A percentile compares a stretch with the other conserved stretches of the same genome.
Conservation (phyloP, 2,113 vertebrate genomes). For the Apteryx mantelli region DNA sequence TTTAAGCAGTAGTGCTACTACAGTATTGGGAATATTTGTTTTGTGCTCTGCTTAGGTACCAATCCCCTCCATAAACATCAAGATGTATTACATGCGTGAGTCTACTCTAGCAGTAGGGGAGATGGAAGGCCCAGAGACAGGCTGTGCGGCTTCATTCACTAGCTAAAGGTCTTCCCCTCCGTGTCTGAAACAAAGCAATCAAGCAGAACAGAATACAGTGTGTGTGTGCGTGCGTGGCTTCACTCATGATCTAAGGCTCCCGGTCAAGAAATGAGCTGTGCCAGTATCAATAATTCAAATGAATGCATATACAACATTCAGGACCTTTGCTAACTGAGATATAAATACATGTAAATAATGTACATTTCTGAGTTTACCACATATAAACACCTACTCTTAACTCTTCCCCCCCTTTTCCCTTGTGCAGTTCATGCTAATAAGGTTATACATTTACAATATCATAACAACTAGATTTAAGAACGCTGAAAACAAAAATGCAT, state of each 20-base stretch:
- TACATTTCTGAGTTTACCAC: neutral
- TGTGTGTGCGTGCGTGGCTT: fast-evolving
- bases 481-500: neutral
- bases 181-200: neutral
- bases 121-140: neutral
- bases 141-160: neutral
- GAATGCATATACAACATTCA: neutral
- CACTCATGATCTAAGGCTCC: neutral
- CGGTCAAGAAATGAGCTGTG: neutral
- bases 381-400: neutral
- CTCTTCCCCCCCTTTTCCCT: neutral
- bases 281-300: neutral
- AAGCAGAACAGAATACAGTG: neutral
- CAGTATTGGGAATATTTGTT: neutral
- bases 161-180: neutral
- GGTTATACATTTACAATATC: neutral
- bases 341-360: fast-evolving
- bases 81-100: fast-evolving
- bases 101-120: neutral
- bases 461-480: neutral
- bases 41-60: neutral
- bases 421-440: neutral
- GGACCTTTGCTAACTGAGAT: neutral
- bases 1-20: neutral
- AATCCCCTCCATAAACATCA: neutral